Evolutionary conservation across 2,888 invertebrate genomes (phyloP), one percentile per base, ranked within the genome.

Genomic region (Netelia inedita): DNA sequence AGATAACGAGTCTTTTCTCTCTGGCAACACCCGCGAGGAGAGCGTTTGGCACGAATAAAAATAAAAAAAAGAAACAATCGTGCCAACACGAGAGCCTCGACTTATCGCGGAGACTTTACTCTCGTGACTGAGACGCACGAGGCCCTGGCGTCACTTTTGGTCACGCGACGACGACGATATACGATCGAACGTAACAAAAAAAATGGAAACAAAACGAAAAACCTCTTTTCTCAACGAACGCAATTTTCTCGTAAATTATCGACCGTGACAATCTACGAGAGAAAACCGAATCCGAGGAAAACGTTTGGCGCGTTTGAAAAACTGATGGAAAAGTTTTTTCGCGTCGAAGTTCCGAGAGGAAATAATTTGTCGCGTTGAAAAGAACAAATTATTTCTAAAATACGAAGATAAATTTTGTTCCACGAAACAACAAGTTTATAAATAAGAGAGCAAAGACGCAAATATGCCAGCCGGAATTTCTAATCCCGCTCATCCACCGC

Each of bases 391-490:
- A 1, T 19, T 19, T 5, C 1, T 6, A 35, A 35, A 0, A 35
- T 35, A 5, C 6, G 6, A 35, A 35, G 35, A 35, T 35, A 35
- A 35, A 6, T 35, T 35, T 35, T 35, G 35, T 35, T 35, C 35
- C 35, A 6, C 35, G 35, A 6, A 35, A 35, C 35, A 6, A 35
- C n/a, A 35, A 6, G 6, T 35, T 35, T 35, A 35, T 35, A 35
- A 35, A 5, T 35, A 35, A 35, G 35, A 35, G 6, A 35, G 3
- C 8, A 35, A 35, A 35, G 35, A 5, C 6, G 80, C 6, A 23
- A 61, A 74, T 53, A 93, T 92, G 93, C 92, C 92, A n/a, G 90
- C 91, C 46, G 92, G 92, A 79, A 90, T 92, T 73, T 92, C 92
- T 74, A 85, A 90, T 83, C 86, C 92, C 82, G 89, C 90, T 69